Percentiles rank a stretch among this genome's conserved stretches.
Evolutionary conservation across 2,888 invertebrate species (phyloP).

Genomic region (Sympetrum striolatum): DNA sequence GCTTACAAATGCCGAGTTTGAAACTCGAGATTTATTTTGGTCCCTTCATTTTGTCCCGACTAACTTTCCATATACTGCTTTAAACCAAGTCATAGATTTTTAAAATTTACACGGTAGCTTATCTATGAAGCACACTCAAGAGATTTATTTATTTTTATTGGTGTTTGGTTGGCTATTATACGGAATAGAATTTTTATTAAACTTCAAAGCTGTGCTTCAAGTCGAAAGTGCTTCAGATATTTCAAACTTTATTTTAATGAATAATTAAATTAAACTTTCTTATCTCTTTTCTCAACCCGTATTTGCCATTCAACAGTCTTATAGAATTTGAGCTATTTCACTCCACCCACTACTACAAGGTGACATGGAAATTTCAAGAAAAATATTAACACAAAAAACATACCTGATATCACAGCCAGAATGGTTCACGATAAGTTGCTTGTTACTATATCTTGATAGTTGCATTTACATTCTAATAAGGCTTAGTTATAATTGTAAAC

Average conservation of each 20-base stretch:
- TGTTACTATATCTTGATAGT: slow-evolving; percentile 25
- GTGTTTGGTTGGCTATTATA: background rate
- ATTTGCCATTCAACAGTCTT: slow-evolving; percentile 23
- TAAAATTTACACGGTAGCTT: background rate
- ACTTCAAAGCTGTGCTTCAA: background rate
- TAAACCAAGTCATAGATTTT: background rate
- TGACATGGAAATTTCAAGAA: background rate
- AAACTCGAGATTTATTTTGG: background rate
- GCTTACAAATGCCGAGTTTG: background rate
- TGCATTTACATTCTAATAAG: background rate
- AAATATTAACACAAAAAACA: slow-evolving; percentile 14
- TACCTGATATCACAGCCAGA: slow-evolving; percentile 43
- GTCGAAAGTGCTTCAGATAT: background rate
- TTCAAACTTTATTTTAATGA: background rate
- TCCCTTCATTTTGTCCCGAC: background rate
- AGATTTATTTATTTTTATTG: background rate
- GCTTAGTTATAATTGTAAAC: background rate
- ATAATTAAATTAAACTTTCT: slow-evolving; percentile 1
- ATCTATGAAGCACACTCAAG: background rate
- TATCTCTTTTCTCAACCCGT: slow-evolving; percentile 5
- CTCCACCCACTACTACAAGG: background rate
- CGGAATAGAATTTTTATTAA: background rate
- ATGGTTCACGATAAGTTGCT: slow-evolving; percentile 31
- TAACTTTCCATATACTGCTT: background rate
- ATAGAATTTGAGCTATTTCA: slow-evolving; percentile 19